phyloP scores from a whole-genome alignment of 1,140 invertebrate genomes.

The Macrobrachium nipponense region DNA sequence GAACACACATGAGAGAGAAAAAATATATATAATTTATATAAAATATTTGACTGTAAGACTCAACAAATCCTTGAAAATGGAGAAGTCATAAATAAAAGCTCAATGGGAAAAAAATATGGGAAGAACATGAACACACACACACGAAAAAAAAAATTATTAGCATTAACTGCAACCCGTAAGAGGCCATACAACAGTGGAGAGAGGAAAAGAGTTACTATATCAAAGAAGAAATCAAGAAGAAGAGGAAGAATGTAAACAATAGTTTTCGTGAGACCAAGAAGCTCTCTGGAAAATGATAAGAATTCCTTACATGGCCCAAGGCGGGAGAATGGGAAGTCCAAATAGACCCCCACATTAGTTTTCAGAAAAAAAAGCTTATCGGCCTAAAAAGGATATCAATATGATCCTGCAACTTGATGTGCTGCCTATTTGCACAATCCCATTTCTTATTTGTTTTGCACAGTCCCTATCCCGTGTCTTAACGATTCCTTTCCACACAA shows the following conservation, averaged over 20 bases:
- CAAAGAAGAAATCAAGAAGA: slow-evolving; percentile 17
- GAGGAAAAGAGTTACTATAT: slow-evolving; percentile 23
- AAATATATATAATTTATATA: slow-evolving; percentile 42
- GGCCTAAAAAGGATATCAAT: too few relatives aligned
- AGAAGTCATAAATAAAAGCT: slow-evolving; percentile 40
- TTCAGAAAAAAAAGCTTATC: too few relatives aligned
- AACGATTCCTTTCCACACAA: too few relatives aligned
- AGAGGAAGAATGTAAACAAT: slow-evolving; percentile 3
- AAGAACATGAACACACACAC: neutral
- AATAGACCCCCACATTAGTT: too few relatives aligned
- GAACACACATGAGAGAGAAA: slow-evolving; percentile 8
- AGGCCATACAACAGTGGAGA: neutral
- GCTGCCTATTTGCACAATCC: too few relatives aligned
- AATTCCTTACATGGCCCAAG: too few relatives aligned
- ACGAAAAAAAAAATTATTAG: slow-evolving; percentile 23
- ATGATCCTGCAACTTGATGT: too few relatives aligned
- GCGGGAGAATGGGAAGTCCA: too few relatives aligned
- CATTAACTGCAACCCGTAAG: slow-evolving; percentile 54
- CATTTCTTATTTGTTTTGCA: too few relatives aligned
- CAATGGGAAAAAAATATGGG: too few relatives aligned
- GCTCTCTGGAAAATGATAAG: too few relatives aligned
- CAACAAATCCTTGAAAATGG: neutral
- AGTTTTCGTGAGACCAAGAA: neutral
- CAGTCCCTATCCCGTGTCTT: too few relatives aligned
- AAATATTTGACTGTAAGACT: slow-evolving; percentile 39